Conservation (phyloP, 1,140 invertebrate species). For the Belonocnema kinseyi region DNA sequence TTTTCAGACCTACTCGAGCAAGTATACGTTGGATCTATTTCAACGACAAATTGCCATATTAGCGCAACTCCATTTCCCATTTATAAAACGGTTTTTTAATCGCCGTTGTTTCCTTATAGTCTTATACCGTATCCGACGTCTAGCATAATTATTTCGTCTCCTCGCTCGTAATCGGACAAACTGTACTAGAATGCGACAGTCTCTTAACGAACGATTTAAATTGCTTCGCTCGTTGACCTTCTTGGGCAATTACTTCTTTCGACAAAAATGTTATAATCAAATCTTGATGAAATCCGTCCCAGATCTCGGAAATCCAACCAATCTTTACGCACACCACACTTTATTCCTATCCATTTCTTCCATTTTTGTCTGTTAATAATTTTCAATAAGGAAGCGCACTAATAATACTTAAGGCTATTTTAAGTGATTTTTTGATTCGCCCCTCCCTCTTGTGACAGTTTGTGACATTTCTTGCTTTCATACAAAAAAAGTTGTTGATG, state of each 20-base stretch:
- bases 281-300: slow-evolving; percentile 29
- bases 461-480: too few species aligned
- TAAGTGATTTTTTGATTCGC: too few species aligned
- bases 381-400: too few species aligned
- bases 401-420: too few species aligned
- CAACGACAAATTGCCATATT: slow-evolving; percentile 30
- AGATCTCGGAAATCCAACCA: not conserved
- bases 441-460: too few species aligned
- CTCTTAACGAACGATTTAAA: slow-evolving; percentile 28
- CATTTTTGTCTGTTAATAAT: too few species aligned
- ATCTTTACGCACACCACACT: not conserved
- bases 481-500: too few species aligned
- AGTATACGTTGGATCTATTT: slow-evolving; percentile 18
- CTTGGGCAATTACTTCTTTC: slow-evolving; percentile 15
- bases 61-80: slow-evolving; percentile 22
- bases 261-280: slow-evolving; percentile 27
- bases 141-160: slow-evolving; percentile 20
- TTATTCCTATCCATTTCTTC: too few species aligned
- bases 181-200: slow-evolving; percentile 27
- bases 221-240: slow-evolving; percentile 20
- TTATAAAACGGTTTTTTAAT: slow-evolving; percentile 17
- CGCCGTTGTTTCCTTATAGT: slow-evolving; percentile 2
- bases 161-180: slow-evolving; percentile 8
- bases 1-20: not conserved
- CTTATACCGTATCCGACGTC: slow-evolving; percentile 22